These are phyloP conservation scores for Lutjanus campechanus DNA, from an alignment of 2,797 vertebrate genomes.

Conservation along the genomic window DNA sequence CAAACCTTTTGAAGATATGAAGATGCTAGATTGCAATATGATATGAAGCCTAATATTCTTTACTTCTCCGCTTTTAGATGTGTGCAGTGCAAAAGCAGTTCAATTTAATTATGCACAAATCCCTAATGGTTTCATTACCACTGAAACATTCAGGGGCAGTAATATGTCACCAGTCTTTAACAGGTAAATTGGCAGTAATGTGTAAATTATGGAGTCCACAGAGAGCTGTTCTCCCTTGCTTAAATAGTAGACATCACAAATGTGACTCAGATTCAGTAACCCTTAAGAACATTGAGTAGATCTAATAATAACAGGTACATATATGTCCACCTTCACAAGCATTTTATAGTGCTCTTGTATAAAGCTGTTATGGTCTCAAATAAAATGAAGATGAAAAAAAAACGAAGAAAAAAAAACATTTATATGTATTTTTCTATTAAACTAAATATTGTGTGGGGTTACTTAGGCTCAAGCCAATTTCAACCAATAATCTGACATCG, in stretches of 20 bases:
- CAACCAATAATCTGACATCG: too few species aligned
- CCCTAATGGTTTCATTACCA: background rate
- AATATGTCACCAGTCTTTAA: background rate
- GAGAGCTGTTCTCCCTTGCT: too few species aligned
- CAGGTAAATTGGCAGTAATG: slow-evolving; percentile 13
- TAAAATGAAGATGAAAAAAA: too few species aligned
- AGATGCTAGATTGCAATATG: background rate
- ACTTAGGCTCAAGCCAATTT: too few species aligned
- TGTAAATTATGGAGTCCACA: background rate
- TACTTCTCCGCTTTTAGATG: background rate
- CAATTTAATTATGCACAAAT: background rate
- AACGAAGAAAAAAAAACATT: too few species aligned
- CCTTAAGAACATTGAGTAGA: background rate
- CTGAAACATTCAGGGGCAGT: background rate
- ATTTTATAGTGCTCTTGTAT: too few species aligned
- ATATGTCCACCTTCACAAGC: too few species aligned
- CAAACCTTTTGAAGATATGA: background rate
- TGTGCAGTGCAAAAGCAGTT: background rate
- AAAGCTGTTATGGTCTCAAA: too few species aligned
- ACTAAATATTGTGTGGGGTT: too few species aligned
- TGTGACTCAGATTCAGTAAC: too few species aligned
- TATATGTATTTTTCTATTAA: too few species aligned
- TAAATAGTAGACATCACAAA: too few species aligned
- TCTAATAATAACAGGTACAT: background rate
- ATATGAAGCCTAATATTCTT: background rate